Base-by-base conservation (phyloP, 1,140 invertebrate species). In the Nylanderia fulva region DNA sequence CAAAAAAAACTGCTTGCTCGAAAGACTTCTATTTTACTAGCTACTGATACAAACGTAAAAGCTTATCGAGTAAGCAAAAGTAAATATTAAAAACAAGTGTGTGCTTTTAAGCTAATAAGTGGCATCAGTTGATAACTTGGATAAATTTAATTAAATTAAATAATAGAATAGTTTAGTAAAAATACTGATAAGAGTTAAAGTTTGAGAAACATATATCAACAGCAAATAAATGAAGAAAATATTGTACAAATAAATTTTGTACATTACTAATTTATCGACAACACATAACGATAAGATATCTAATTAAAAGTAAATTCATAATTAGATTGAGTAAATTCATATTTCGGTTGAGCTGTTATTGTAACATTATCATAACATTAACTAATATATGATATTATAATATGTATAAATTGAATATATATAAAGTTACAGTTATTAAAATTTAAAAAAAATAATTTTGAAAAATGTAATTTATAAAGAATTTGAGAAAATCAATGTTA, bases 1-100 rank as follows among this genome's bases (percentile, higher is more conserved):
- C n/a, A n/a, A n/a, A n/a, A n/a, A 52, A n/a, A 77, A 27, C 64
- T 4, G 15, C 7, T 36, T 9, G 1, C 11, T 36, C 7, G 39
- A 6, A 54, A 66, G 29, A 36, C 27, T 36, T 39, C 61, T 48
- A 1, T 52, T 56, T 68, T 79, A 79, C 18, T 68, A 9, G 2
- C 63, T 54, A 39, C 0, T 56, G 45, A 21, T 79, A 79, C 18
- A 54, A 54, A 64, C 11, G 0, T 36, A 68, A 8, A 15, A 54
- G 0, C n/a, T 79, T 79, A 79, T 54, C 63, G 33, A 29, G 13
- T n/a, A n/a, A n/a, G n/a, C n/a, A n/a, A 52, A 11, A 68, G 71
- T 74, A 15, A 56, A 39, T 79, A 7, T 39, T 29, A 39, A n/a
- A 56, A 52, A 21, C 11, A 45, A 1, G 21, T 27, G 2, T 29